Conservation (phyloP, 2,888 invertebrate genomes). For the Coleophora flavipennella region DNA sequence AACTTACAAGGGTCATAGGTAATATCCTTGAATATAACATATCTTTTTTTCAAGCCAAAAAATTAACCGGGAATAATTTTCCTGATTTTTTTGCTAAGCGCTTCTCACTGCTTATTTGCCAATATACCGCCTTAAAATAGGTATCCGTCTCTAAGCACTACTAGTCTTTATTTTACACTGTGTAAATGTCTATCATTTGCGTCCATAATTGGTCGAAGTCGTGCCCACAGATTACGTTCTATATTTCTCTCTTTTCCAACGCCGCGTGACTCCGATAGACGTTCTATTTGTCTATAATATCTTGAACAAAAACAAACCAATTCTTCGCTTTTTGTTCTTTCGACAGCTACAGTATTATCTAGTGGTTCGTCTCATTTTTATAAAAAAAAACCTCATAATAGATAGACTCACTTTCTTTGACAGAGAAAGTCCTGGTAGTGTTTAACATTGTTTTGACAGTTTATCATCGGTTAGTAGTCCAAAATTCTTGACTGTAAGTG, state of each 20-base stretch:
- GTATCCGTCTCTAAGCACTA: too few relatives aligned
- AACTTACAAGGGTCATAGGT: too few relatives aligned
- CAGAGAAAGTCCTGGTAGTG: slow-evolving; percentile 17
- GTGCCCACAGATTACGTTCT: not conserved
- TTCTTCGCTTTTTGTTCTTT: not conserved
- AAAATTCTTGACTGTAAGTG: slow-evolving; percentile 8
- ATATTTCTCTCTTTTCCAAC: not conserved
- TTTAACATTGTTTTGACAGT: slow-evolving; percentile 11
- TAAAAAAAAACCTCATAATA: not conserved
- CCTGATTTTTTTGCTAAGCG: too few relatives aligned
- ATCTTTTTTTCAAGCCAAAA: too few relatives aligned
- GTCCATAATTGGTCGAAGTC: not conserved
- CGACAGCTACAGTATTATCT: not conserved
- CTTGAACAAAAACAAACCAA: not conserved
- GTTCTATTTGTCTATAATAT: too few relatives aligned
- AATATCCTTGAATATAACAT: too few relatives aligned
- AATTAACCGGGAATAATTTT: too few relatives aligned
- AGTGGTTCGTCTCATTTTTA: not conserved
- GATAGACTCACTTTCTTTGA: slow-evolving; percentile 1
- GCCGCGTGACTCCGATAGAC: too few relatives aligned
- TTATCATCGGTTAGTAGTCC: slow-evolving; percentile 7
- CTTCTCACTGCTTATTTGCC: too few relatives aligned
- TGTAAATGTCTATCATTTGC: not conserved
- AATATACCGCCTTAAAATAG: too few relatives aligned
- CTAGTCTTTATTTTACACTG: too few relatives aligned